Evolutionary conservation across 2,113 vertebrate species (phyloP), one percentile per base, ranked within the genome.

Genomic region (Oryzias celebensis): DNA sequence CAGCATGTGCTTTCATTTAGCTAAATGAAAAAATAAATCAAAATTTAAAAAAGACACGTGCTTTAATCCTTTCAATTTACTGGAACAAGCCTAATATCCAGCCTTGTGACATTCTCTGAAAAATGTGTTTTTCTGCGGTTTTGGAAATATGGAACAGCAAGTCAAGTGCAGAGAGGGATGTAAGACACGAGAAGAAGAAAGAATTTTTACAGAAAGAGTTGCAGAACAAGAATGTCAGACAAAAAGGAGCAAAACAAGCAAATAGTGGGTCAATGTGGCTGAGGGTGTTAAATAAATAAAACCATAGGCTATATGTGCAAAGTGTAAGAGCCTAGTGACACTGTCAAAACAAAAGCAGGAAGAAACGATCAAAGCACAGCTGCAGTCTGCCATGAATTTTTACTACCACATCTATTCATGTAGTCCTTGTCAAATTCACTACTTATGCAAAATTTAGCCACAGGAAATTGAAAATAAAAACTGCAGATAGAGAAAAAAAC

Each of bases 1-100:
- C 24, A 7, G 14, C 44, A 2, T 62, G 62, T 13, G 24, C 59
- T 81, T 75, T 77, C 41, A 74, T 76, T n/a, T 18, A 14, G 8
- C 13, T 66, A 36, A 53, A 60, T 12, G 5, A 26, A 26, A 28
- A 28, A 28, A 28, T 28, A 28, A 28, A 28, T 28, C 5, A 28
- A 5, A 10, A 36, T 12, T 12, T 12, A 12, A 36, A 36, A 36
- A 2, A 36, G 10, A 36, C 10, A 10, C 31, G 31, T 36, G 7
- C 10, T 10, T 36, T 36, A 36, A 36, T 47, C n/a, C 8, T 45
- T 45, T 46, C 17, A n/a, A 16, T 46, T 46, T 47, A n/a, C n/a
- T 47, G 5, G 4, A 48, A 48, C n/a, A 8, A n/a, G n/a, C 12
- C 47, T 55, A 26, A 51, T 59, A 7, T 23, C 4, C 18, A 44